A percentile compares a stretch with the other conserved stretches of the same genome.
Evolutionary conservation across 2,888 invertebrate genomes (phyloP).

Genomic region (Orthosia incerta): DNA sequence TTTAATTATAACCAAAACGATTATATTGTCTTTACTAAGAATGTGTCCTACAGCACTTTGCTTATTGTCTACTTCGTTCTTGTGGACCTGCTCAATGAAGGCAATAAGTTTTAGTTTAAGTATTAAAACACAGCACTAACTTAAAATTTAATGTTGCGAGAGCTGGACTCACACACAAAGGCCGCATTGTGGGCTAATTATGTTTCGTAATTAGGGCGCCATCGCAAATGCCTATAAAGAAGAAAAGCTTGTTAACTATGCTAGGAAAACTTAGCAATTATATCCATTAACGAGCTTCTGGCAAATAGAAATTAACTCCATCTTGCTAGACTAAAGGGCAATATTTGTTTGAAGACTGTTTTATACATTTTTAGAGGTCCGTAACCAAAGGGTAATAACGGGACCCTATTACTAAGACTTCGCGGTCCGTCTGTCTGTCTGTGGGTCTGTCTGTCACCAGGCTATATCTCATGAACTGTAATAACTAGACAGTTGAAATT

Average conservation of each 20-base stretch:
- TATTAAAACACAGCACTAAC: slow-evolving; percentile 7
- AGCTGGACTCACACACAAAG: slow-evolving; percentile 62
- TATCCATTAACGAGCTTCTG: slow-evolving; percentile 69
- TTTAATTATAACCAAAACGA: too few species aligned
- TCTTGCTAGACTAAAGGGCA: slow-evolving; percentile 33
- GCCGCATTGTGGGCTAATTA: slow-evolving; percentile 67
- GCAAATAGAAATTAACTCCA: slow-evolving; percentile 62
- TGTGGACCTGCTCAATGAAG: slow-evolving; percentile 3
- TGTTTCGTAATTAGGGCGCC: slow-evolving; percentile 70
- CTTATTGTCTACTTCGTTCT: too few species aligned
- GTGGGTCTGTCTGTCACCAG: too few species aligned
- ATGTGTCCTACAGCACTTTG: too few species aligned
- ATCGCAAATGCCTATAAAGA: slow-evolving; percentile 69
- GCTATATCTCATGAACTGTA: too few species aligned
- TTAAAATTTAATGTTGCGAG: slow-evolving; percentile 35
- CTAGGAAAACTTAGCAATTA: slow-evolving; percentile 68
- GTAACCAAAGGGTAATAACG: too few species aligned
- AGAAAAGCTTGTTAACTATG: slow-evolving; percentile 60
- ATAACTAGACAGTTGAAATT: too few species aligned
- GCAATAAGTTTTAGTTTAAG: slow-evolving; percentile 37
- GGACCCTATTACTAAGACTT: too few species aligned
- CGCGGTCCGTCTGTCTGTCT: too few species aligned
- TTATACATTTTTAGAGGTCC: too few species aligned
- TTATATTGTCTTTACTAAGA: too few species aligned
- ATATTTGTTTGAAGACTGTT: slow-evolving; percentile 17